phyloP scores from a whole-genome alignment of 1,140 invertebrate species.

The Octopus sinensis region DNA sequence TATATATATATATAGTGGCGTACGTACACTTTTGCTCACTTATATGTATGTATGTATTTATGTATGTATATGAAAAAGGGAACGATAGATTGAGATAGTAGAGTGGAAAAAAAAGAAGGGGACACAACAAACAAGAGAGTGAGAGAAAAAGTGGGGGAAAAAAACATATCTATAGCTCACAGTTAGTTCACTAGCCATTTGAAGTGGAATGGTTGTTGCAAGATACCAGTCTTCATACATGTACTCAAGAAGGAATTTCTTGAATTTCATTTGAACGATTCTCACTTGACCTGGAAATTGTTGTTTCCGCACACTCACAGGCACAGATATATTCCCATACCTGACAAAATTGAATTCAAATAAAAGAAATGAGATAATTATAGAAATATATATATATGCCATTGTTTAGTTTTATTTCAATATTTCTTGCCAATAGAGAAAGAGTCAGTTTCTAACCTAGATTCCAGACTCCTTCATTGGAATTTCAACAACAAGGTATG shows the following conservation, averaged over 20 bases:
- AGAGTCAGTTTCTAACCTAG: too few relatives aligned
- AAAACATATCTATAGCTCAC: constrained; percentile 29
- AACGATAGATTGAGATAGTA: background rate
- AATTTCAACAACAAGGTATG: too few relatives aligned
- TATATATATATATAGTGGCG: too few relatives aligned
- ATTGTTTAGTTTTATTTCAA: too few relatives aligned
- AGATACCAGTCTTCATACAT: constrained; percentile 56
- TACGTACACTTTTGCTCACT: too few relatives aligned
- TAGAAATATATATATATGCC: too few relatives aligned
- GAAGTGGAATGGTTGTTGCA: constrained; percentile 41
- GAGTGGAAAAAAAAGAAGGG: background rate
- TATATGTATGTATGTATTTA: too few relatives aligned
- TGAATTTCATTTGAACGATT: constrained; percentile 42
- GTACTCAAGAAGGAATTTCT: constrained; percentile 53
- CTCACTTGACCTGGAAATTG: too few relatives aligned
- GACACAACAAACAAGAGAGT: background rate
- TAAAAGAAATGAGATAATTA: too few relatives aligned
- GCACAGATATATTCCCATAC: constrained; percentile 46
- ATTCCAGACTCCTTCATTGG: too few relatives aligned
- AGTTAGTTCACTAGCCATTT: constrained; percentile 50
- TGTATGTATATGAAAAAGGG: too few relatives aligned
- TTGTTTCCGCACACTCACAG: constrained; percentile 42
- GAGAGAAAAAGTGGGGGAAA: background rate
- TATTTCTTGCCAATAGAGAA: too few relatives aligned
- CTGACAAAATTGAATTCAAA: constrained; percentile 23